A percentile compares a stretch with the other conserved stretches of the same genome.
phyloP scores from a whole-genome alignment of 2,888 invertebrate genomes.

The Calliphora vomitoria region DNA sequence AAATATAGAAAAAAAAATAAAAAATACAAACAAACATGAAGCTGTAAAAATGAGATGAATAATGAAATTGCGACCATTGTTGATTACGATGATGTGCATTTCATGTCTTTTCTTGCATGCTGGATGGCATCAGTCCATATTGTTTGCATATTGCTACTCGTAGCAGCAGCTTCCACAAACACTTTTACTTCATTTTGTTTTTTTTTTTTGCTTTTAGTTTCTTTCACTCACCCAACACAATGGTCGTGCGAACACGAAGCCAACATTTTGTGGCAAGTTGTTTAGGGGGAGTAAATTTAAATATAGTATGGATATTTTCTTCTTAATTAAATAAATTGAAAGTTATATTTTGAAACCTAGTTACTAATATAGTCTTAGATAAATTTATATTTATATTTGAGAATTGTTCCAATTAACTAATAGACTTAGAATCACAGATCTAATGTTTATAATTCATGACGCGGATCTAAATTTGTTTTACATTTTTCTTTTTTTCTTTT shows the following conservation, averaged over 20 bases:
- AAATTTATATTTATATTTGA: no score
- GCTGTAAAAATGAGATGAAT: constrained; percentile 59
- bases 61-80: constrained; percentile 58
- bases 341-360: no score
- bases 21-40: constrained; percentile 60
- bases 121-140: constrained; percentile 53
- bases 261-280: constrained; percentile 46
- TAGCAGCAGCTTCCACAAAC: constrained; percentile 13
- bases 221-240: constrained; percentile 24
- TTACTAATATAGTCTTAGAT: no score
- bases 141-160: constrained; percentile 62
- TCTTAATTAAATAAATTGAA: no score
- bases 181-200: background rate
- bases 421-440: no score
- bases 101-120: constrained; percentile 22
- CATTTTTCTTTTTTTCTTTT: no score
- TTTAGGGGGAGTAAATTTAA: constrained; percentile 25
- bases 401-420: no score
- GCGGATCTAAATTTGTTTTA: no score
- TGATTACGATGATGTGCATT: constrained; percentile 43
- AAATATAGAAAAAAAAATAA: background rate
- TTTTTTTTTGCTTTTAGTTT: background rate
- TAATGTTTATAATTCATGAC: no score
- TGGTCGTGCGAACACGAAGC: constrained; percentile 11
- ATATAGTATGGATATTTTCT: no score